Percentiles rank a stretch among this genome's conserved stretches.
phyloP scores from a whole-genome alignment of 2,888 invertebrate genomes.

The Hypolimnas misippus region DNA sequence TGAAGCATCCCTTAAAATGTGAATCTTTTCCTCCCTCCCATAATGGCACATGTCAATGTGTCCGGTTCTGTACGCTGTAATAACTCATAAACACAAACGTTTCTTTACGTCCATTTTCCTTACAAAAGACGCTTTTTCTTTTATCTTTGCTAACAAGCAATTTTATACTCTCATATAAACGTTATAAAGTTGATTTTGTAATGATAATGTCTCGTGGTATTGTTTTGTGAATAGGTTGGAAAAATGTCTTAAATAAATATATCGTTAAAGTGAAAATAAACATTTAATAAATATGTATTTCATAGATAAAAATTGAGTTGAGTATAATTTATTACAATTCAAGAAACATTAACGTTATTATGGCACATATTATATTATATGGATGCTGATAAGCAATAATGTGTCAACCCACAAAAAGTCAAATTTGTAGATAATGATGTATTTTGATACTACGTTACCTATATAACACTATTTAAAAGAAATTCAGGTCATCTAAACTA shows the following conservation, averaged over 20 bases:
- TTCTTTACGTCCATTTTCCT: constrained; percentile 35
- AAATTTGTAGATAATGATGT: no score
- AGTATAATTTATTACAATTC: no score
- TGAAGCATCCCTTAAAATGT: not conserved
- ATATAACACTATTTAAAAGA: no score
- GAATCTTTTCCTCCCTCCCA: constrained; percentile 10
- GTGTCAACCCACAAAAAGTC: no score
- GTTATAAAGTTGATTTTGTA: not conserved
- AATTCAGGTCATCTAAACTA: no score
- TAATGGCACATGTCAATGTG: constrained; percentile 39
- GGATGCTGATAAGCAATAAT: no score
- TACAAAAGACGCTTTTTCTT: constrained; percentile 35
- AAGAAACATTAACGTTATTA: no score
- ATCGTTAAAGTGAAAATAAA: not conserved
- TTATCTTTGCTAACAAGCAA: not conserved
- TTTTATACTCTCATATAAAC: not conserved
- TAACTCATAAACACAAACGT: constrained; percentile 38
- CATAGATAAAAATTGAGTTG: no score
- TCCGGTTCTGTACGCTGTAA: constrained; percentile 33
- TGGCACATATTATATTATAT: no score
- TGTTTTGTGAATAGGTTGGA: constrained; percentile 4
- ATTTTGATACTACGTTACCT: no score
- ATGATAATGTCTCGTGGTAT: not conserved
- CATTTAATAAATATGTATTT: not conserved
- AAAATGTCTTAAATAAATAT: constrained; percentile 1